Base-by-base conservation (phyloP, 2,797 vertebrate species). In the Paguma larvata region DNA sequence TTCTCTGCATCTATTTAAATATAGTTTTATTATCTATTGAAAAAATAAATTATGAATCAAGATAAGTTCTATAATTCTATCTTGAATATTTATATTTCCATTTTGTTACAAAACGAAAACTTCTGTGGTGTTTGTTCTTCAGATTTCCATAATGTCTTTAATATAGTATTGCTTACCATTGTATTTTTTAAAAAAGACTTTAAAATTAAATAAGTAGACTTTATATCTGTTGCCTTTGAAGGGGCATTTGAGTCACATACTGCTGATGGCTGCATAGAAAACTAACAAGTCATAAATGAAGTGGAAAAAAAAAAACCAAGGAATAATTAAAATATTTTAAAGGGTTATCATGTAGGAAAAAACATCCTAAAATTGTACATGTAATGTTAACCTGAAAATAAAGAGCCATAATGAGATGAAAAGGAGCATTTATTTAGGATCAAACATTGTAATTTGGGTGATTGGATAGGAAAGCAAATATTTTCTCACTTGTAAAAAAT, bases 21-120 rank as follows among this genome's bases (percentile, higher is more conserved):
- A 67, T 12, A 3, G 78, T 56, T 56, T 90, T 83, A 63, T 79
- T 15, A 51, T 38, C 23, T 75, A 27, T 13, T 73, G 4, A 15
- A 73, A 90, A 94, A 78, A 25, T 73, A 30, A 56, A 25, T 77
- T 80, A 84, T 65, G 27, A 97, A 80, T 68, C 14, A 87, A 79
- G 6, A 8, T 56, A 34, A 88, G 79, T 82, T 83, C 19, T 63
- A 6, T 44, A 59, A 82, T 90, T 85, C 18, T 80, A 3, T 53
- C 19, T 62, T 77, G 59, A 51, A 38, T 34, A 23, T 51, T 4
- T 12, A 0, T 19, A 65, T 34, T 89, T 59, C 27, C 16, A 34
- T 67, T 75, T 77, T 41, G 38, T 18, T 51, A 2, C 6, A 79
- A 91, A 87, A 59, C 51, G 53, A 89, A 91, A 72, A 44, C 15